Evolutionary conservation across 2,797 vertebrate species (phyloP).

Genomic region (Perodicticus potto): DNA sequence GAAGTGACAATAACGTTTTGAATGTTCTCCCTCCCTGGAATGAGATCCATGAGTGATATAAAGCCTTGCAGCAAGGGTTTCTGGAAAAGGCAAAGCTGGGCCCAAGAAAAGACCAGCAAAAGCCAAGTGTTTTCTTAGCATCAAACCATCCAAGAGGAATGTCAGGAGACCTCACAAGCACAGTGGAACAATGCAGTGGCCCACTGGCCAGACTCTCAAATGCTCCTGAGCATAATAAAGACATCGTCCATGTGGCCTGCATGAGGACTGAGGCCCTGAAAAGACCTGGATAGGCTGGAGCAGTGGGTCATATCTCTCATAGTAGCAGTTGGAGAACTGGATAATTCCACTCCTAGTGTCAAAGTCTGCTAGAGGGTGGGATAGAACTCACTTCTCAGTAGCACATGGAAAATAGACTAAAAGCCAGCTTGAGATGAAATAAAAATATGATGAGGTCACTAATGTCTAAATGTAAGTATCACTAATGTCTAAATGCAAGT

Average conservation of each 20-base stretch:
- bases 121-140: not conserved
- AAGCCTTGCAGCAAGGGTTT: not conserved
- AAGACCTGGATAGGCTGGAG: not conserved
- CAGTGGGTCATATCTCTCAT: no score
- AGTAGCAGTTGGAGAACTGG: not conserved
- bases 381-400: not conserved
- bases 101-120: not conserved
- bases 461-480: no score
- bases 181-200: not conserved
- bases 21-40: not conserved
- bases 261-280: not conserved
- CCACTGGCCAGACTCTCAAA: not conserved
- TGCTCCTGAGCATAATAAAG: not conserved
- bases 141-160: not conserved
- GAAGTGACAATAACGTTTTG: not conserved
- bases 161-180: rapidly evolving
- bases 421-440: not conserved
- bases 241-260: not conserved
- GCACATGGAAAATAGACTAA: not conserved
- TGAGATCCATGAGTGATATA: not conserved
- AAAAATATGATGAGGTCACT: not conserved
- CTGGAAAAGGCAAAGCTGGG: not conserved
- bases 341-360: not conserved
- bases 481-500: no score
- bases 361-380: not conserved